Percentiles rank a stretch among this genome's conserved stretches.
These are phyloP conservation scores for Holcopasites calliopsidis DNA, from an alignment of 1,140 invertebrate species.

Conservation along the genomic window DNA sequence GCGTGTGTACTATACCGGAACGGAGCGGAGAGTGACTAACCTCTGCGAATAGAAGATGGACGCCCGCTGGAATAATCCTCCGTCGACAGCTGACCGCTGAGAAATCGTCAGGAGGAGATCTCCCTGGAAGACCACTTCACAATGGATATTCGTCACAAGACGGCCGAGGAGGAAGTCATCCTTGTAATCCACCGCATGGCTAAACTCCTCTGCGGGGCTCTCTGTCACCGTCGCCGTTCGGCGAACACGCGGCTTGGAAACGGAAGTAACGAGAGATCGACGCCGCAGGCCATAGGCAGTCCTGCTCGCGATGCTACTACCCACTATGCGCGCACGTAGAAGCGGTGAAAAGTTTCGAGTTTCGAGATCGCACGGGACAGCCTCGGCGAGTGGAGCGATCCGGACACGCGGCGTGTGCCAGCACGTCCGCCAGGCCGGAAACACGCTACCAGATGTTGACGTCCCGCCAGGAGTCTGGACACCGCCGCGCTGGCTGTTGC, in stretches of 20 bases:
- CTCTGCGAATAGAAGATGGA: constrained; percentile 61
- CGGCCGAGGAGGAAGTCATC: neutral
- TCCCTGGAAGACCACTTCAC: too few species aligned
- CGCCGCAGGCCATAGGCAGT: too few species aligned
- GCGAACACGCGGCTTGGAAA: too few species aligned
- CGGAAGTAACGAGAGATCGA: too few species aligned
- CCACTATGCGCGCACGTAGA: too few species aligned
- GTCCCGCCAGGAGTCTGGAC: constrained; percentile 10
- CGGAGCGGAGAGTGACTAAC: constrained; percentile 58
- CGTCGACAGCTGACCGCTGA: constrained; percentile 19
- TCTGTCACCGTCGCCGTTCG: too few species aligned
- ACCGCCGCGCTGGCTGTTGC: constrained; percentile 5
- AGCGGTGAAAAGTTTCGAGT: too few species aligned
- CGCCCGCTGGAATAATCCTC: constrained; percentile 13
- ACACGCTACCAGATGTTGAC: constrained; percentile 48
- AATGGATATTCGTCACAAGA: too few species aligned
- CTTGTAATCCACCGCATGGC: too few species aligned
- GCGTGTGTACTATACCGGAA: constrained; percentile 61
- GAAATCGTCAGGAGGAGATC: too few species aligned
- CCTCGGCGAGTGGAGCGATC: neutral
- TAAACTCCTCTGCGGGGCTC: too few species aligned
- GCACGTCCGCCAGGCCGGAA: constrained; percentile 33
- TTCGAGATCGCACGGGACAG: neutral
- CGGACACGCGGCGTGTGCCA: neutral
- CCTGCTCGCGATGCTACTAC: too few species aligned